Evolutionary conservation across 2,797 vertebrate species (phyloP), one percentile per base, ranked within the genome.

Genomic region (Sebastes itinus): DNA sequence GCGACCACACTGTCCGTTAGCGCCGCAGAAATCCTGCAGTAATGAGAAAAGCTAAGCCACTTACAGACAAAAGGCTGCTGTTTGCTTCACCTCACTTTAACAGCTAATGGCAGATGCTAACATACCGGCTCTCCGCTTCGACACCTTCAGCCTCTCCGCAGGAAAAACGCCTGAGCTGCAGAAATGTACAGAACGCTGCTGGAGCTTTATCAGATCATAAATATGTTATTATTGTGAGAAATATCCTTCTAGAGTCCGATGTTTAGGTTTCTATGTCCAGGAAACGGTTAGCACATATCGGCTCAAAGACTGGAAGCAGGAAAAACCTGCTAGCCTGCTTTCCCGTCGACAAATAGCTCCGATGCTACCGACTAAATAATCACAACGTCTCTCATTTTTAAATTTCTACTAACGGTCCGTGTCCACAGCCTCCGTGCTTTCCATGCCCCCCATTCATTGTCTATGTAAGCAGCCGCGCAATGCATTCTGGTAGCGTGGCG

Each of bases 1-100:
- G 78, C 58, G 75, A 78, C 49, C 68, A 23, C 65, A 77, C 78
- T 79, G 74, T 77, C 77, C 42, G 80, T 65, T 68, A 77, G 84
- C 81, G 8, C 75, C 56, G 59, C 83, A 72, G 73, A 83, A 84
- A 89, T 83, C 82, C 83, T 72, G 80, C 81, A 30, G 78, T 89
- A 90, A 91, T 91, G 89, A 92, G 86, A 82, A 90, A 89, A 89
- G 78, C 78, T 87, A 83, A 88, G 85, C 77, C 87, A 87, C 81
- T 90, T 81, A 78, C 75, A 78, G 81, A 87, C 85, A 87, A 91
- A 86, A 77, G 85, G 81, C 80, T 25, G 68, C 71, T 64, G 61
- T 83, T 87, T 87, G 85, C 77, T 81, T 85, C 85, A 82, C 64
- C 82, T 86, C 72, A 32, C 78, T 87, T 88, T 79, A 86, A 27